These are phyloP conservation scores for Larimichthys polyactis DNA, from an alignment of 2,113 vertebrate species.

Conservation along the genomic window DNA sequence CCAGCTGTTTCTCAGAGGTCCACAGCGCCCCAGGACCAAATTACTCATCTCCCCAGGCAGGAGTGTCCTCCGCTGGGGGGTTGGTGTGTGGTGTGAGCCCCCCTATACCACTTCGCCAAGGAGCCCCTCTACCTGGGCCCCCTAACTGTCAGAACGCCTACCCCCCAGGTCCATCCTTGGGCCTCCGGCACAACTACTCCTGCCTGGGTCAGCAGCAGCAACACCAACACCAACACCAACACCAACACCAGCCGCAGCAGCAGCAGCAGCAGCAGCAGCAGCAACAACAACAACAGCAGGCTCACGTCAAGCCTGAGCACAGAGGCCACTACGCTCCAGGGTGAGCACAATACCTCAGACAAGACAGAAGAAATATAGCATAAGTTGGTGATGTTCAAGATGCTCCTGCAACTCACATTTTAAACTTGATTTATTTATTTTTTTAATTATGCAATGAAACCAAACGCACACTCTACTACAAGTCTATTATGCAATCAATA, in stretches of 20 bases:
- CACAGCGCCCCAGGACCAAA: conserved; percentile 83
- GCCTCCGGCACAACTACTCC: conserved; percentile 91
- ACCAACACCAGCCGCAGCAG: conserved; percentile 56
- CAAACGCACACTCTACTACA: conserved; percentile 29
- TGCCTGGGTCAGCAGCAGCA: conserved; percentile 84
- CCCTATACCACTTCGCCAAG: conserved; percentile 83
- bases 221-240: conserved; percentile 69
- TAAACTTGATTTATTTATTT: background rate
- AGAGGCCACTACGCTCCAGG: conserved; percentile 94
- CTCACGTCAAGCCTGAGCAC: conserved; percentile 94
- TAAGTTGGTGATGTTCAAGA: conserved; percentile 19
- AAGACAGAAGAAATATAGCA: conserved; percentile 1
- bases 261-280: conserved; percentile 77
- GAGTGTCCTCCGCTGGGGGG: conserved; percentile 83
- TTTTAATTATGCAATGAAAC: background rate
- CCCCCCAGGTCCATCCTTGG: conserved; percentile 83
- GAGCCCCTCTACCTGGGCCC: conserved; percentile 73
- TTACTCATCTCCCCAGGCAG: conserved; percentile 84
- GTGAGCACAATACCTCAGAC: conserved; percentile 77
- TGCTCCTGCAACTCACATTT: background rate
- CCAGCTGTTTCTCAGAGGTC: conserved; percentile 98
- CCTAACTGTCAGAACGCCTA: conserved; percentile 83
- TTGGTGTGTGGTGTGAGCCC: conserved; percentile 85
- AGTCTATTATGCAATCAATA: conserved; percentile 56
- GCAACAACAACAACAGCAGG: conserved; percentile 61